Percentiles rank a stretch among this genome's conserved stretches.
Evolutionary conservation across 1,140 invertebrate species (phyloP).

Genomic region (Drosophila yakuba): DNA sequence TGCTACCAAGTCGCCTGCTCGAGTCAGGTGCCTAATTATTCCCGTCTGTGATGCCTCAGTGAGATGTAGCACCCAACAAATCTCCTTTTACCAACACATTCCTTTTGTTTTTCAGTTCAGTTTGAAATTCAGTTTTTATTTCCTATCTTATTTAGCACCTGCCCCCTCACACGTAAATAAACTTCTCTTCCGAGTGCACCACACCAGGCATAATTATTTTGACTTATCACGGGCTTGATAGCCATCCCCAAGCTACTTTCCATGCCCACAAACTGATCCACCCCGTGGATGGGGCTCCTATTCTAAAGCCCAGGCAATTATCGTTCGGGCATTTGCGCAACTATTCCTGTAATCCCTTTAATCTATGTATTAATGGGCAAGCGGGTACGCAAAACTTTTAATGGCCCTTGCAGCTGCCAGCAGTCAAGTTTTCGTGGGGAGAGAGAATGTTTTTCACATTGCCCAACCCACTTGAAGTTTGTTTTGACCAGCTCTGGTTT

Average conservation of each 20-base stretch:
- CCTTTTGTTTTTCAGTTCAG: too few relatives aligned
- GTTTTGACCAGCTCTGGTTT: conserved; percentile 52
- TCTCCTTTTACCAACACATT: too few relatives aligned
- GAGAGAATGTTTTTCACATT: conserved; percentile 52
- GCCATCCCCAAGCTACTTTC: background rate
- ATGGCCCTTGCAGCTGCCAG: conserved; percentile 74
- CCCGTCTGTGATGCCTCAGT: too few relatives aligned
- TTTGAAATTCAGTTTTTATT: too few relatives aligned
- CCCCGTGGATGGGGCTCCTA: conserved; percentile 2
- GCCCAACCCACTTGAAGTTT: conserved; percentile 40
- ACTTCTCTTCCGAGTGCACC: background rate
- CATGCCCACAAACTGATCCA: background rate
- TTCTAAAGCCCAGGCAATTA: conserved; percentile 59
- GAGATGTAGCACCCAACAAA: too few relatives aligned
- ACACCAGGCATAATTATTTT: too few relatives aligned
- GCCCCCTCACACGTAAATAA: too few relatives aligned
- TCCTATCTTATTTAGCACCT: too few relatives aligned
- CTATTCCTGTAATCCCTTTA: conserved; percentile 75
- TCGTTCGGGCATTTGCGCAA: conserved; percentile 64
- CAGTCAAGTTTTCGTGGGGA: conserved; percentile 53
- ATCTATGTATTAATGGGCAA: conserved; percentile 72
- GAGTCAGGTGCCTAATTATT: too few relatives aligned
- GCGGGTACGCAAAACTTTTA: conserved; percentile 71
- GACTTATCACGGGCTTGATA: background rate
- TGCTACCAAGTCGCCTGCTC: too few relatives aligned